Evolutionary conservation across 2,888 invertebrate genomes (phyloP).

Genomic region (Leptopilina drosophilae): DNA sequence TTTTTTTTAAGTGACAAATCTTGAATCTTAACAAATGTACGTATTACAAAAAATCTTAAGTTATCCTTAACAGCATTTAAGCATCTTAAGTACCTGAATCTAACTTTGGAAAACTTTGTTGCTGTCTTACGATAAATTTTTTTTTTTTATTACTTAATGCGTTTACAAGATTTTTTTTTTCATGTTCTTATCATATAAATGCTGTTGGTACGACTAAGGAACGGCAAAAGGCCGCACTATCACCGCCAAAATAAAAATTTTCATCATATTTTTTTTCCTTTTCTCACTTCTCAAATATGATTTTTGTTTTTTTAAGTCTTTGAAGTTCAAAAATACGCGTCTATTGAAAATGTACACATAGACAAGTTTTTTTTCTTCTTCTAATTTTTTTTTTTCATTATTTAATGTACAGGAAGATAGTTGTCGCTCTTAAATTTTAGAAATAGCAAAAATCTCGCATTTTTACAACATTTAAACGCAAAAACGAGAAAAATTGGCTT

Average conservation of each 20-base stretch:
- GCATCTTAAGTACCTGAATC: conserved; percentile 75
- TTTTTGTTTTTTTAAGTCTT: conserved; percentile 47
- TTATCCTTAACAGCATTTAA: conserved; percentile 71
- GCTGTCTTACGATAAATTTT: conserved; percentile 50
- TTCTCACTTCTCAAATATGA: conserved; percentile 44
- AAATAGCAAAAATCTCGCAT: conserved; percentile 52
- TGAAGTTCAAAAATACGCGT: conserved; percentile 72
- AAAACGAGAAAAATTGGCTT: conserved; percentile 1
- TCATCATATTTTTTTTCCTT: conserved; percentile 48
- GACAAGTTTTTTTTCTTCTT: conserved; percentile 52
- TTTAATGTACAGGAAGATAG: conserved; percentile 73
- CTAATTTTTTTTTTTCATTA: conserved; percentile 38
- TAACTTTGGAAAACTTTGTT: conserved; percentile 71
- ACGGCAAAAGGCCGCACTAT: conserved; percentile 68
- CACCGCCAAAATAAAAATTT: conserved; percentile 62
- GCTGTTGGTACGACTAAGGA: conserved; percentile 75
- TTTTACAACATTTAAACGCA: conserved; percentile 48
- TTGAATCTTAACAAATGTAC: conserved; percentile 74
- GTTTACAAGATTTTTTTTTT: conserved; percentile 47
- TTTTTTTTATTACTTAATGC: conserved; percentile 42
- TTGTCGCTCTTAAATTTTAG: conserved; percentile 57
- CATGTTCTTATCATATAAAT: conserved; percentile 67
- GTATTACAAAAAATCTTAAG: conserved; percentile 74
- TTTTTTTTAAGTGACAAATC: conserved; percentile 59
- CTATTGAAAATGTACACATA: conserved; percentile 70